Conservation (phyloP, 2,113 vertebrate genomes). For the western clawed frog (Xenopus tropicalis) region DNA sequence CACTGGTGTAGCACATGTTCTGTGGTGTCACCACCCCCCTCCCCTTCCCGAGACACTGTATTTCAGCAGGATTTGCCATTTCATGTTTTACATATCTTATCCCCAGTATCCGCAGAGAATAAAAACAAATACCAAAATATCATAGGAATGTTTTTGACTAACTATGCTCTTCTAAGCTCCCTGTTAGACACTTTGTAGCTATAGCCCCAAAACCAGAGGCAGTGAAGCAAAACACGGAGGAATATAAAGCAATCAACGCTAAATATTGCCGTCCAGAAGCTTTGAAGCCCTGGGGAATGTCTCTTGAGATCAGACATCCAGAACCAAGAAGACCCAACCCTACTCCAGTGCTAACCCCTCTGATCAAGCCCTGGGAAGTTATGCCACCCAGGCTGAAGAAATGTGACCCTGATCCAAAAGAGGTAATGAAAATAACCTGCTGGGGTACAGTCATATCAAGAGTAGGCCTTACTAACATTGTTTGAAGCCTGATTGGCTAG, state of each 20-base stretch:
- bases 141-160: too few species aligned
- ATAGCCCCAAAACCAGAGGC: conserved; percentile 57
- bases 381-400: conserved; percentile 63
- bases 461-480: too few species aligned
- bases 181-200: conserved; percentile 74
- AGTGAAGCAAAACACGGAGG: conserved; percentile 56
- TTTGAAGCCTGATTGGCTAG: too few species aligned
- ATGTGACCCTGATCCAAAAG: conserved; percentile 66
- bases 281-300: conserved; percentile 78
- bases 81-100: too few species aligned
- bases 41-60: too few species aligned
- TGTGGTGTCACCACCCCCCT: too few species aligned
- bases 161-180: too few species aligned
- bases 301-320: conserved; percentile 58
- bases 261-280: conserved; percentile 70
- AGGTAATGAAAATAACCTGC: conserved; percentile 65
- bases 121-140: too few species aligned
- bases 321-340: conserved; percentile 53
- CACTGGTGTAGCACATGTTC: too few species aligned
- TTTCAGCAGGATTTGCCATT: too few species aligned
- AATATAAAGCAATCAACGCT: conserved; percentile 65
- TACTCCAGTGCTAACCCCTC: not conserved
- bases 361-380: conserved; percentile 73
- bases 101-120: too few species aligned
- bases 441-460: conserved; percentile 4